phyloP scores from a whole-genome alignment of 2,113 vertebrate genomes.

The Tinamus guttatus region DNA sequence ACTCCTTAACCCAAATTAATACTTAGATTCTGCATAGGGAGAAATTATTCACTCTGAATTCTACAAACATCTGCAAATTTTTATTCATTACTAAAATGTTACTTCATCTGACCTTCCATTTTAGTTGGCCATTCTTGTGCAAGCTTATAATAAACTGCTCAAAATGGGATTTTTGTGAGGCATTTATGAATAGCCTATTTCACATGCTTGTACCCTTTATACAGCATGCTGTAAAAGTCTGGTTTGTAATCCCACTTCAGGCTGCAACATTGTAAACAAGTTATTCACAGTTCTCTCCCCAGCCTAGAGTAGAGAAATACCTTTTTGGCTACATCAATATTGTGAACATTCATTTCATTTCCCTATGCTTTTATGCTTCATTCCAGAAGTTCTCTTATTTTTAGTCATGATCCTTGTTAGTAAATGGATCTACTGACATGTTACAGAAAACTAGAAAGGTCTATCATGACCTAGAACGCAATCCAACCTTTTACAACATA shows the following conservation, averaged over 20 bases:
- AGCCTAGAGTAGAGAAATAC: not conserved
- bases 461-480: not conserved
- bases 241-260: not conserved
- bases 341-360: not conserved
- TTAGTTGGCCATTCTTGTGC: not conserved
- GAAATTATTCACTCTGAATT: not conserved
- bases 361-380: not conserved
- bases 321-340: not conserved
- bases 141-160: not conserved
- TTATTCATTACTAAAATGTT: not conserved
- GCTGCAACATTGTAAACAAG: not conserved
- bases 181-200: not conserved
- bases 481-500: not conserved
- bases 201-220: not conserved
- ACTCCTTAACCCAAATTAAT: not conserved
- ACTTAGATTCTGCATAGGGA: not conserved
- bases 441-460: not conserved
- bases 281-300: not conserved
- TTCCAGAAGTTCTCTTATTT: not conserved
- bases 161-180: not conserved
- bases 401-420: not conserved
- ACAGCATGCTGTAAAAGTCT: not conserved
- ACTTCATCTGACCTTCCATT: not conserved
- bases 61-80: not conserved
- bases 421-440: not conserved